Percentiles rank a stretch among this genome's conserved stretches.
Evolutionary conservation across 2,888 invertebrate genomes (phyloP).

Genomic region (Dicyrtomina minuta): DNA sequence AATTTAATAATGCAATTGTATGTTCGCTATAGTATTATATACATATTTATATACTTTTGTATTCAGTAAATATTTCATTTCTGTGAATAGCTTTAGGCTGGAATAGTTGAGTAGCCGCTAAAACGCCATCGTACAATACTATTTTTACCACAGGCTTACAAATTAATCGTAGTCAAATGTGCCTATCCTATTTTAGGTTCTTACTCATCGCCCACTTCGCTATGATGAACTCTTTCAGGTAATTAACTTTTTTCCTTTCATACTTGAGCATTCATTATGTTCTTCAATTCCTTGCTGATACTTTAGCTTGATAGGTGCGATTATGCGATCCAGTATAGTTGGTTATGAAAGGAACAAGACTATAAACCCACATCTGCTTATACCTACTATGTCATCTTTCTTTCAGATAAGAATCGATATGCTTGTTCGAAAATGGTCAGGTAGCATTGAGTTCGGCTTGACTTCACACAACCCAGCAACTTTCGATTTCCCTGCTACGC

Average conservation of each 20-base stretch:
- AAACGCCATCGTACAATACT: too few relatives aligned
- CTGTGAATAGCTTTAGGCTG: not conserved
- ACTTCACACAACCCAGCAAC: constrained; percentile 89
- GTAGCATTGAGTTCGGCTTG: constrained; percentile 89
- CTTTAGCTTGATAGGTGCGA: too few relatives aligned
- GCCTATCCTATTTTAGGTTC: constrained; percentile 75
- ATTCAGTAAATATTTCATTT: not conserved
- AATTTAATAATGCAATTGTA: constrained; percentile 40
- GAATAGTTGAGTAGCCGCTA: not conserved
- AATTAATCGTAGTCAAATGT: constrained; percentile 66
- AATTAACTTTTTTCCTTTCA: constrained; percentile 25
- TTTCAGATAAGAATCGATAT: constrained; percentile 80
- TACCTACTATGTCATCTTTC: not conserved
- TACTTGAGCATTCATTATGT: not conserved
- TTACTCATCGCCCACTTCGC: constrained; percentile 83
- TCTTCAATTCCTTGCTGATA: too few relatives aligned
- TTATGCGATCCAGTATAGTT: not conserved
- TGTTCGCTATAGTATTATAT: too few relatives aligned
- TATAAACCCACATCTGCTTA: not conserved
- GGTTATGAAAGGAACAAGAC: not conserved
- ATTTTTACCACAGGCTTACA: too few relatives aligned
- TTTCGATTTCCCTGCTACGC: constrained; percentile 90
- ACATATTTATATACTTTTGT: not conserved
- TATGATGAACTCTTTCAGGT: constrained; percentile 89
- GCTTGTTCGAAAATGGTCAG: constrained; percentile 93